Base-by-base conservation (phyloP, 2,888 invertebrate genomes). In the Hypolimnas misippus region DNA sequence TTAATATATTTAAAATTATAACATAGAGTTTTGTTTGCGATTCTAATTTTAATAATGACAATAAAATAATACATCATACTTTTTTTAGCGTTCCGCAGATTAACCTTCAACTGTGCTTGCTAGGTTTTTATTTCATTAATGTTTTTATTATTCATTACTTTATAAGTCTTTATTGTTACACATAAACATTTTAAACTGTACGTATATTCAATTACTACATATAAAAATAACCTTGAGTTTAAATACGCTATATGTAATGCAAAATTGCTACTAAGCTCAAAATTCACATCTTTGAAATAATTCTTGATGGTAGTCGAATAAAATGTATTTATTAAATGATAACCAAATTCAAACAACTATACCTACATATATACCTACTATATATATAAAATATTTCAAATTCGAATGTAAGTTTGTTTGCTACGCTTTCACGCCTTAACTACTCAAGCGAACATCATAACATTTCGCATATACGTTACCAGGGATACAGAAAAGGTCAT, bases 1-100 rank as follows among this genome's bases (percentile, higher is more conserved):
- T 46, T n/a, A 46, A 21, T 21, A 21, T 5, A 21, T 46, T 46
- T 21, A 46, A 12, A 21, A 21, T 4, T 19, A 12, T 21, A 19
- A 46, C 8, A 44, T 44, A 44, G 10, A 5, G 6, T 46, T 21
- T n/a, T 21, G 19, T 21, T 19, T 1, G 19, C 44, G 19, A 40
- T 7, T 40, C 14, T 40, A 46, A 46, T 46, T 46, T 46, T 8
- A 46, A 46, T 46, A 46, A 21, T 12, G 19, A 10, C 12, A 10
- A 46, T 21, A 5, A 12, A 21, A 46, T 21, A 46, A 19, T 25
- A 25, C 2, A n/a, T 21, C 5, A 42, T 19, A 8, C 8, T 12
- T 19, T 44, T 38, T 21, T 44, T 44, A 7, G 17, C 19, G 19
- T 44, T 44, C 12, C 19, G 44, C 42, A 19, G 17, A 42, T 42